These are phyloP conservation scores for Drosophila longiperda DNA, from an alignment of 2,888 invertebrate species.

Conservation along the genomic window DNA sequence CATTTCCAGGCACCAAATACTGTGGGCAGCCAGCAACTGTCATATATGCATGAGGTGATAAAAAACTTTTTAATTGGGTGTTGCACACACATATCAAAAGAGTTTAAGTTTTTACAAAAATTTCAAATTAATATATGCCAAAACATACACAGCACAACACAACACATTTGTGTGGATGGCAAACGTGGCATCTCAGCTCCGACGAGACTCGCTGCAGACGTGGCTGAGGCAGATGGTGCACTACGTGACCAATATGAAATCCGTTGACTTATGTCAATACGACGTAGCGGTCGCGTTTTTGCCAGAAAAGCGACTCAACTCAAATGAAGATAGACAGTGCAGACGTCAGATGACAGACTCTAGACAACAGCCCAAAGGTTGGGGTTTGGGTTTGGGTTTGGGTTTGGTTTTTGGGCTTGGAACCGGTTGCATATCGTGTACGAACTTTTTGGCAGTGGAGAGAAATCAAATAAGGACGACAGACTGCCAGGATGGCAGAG, in stretches of 20 bases:
- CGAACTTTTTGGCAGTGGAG: conserved; percentile 46
- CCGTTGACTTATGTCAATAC: conserved; percentile 80
- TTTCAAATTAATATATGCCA: conserved; percentile 53
- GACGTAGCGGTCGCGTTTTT: conserved; percentile 67
- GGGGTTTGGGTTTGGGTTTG: conserved; percentile 4
- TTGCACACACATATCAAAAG: conserved; percentile 44
- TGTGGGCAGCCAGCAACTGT: conserved; percentile 61
- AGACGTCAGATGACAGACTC: conserved; percentile 46
- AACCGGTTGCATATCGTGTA: conserved; percentile 25
- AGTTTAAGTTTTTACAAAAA: conserved; percentile 52
- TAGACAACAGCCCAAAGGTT: conserved; percentile 20
- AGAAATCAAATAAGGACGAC: conserved; percentile 74
- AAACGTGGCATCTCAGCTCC: conserved; percentile 2
- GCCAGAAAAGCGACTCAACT: conserved; percentile 76
- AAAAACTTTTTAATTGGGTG: conserved; percentile 78
- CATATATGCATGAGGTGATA: conserved; percentile 72
- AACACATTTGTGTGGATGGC: neutral
- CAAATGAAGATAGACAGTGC: conserved; percentile 77
- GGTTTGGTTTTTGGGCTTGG: neutral
- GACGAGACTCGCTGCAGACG: conserved; percentile 17
- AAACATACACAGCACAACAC: conserved; percentile 35
- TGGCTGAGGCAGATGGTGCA: conserved; percentile 54
- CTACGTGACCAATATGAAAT: conserved; percentile 80
- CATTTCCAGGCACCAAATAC: conserved; percentile 40
- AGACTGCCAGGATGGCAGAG: conserved; percentile 42